phyloP scores from a whole-genome alignment of 2,113 vertebrate genomes.

The Triplophysa siluroides region DNA sequence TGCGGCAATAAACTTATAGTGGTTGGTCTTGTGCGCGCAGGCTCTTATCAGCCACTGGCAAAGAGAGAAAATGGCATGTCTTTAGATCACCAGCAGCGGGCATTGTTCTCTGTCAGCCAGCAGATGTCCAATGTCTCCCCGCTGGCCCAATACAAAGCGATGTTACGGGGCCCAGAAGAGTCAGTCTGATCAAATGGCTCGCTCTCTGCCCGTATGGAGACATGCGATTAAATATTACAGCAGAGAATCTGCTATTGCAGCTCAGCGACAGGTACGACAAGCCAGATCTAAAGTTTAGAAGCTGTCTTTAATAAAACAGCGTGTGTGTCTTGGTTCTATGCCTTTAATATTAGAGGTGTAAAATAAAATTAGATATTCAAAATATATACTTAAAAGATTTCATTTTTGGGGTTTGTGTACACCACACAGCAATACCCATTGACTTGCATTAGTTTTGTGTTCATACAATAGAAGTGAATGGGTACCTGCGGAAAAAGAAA shows the following conservation, averaged over 20 bases:
- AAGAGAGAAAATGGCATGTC: conserved; percentile 36
- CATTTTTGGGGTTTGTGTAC: no score
- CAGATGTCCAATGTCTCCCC: conserved; percentile 48
- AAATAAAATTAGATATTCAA: no score
- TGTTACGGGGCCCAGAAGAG: conserved; percentile 2
- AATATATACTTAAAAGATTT: no score
- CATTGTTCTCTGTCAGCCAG: conserved; percentile 52
- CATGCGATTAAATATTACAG: conserved; percentile 11
- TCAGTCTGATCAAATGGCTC: conserved; percentile 43
- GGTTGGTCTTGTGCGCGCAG: conserved; percentile 16
- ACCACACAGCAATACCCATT: no score
- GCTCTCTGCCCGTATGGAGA: conserved; percentile 9
- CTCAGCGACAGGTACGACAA: conserved; percentile 3
- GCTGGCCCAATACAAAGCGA: conserved; percentile 26
- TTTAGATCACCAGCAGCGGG: conserved; percentile 49
- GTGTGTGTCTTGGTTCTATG: no score
- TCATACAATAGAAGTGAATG: no score
- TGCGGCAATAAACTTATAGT: conserved; percentile 50
- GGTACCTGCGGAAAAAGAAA: no score
- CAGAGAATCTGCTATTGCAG: background rate
- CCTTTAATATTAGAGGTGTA: no score
- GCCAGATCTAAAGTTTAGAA: conserved; percentile 16
- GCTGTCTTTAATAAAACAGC: background rate
- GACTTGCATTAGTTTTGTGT: no score
- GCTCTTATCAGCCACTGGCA: conserved; percentile 36